A percentile compares a stretch with the other conserved stretches of the same genome.
phyloP scores from a whole-genome alignment of 2,113 vertebrate genomes.

The Peucedramus taeniatus region DNA sequence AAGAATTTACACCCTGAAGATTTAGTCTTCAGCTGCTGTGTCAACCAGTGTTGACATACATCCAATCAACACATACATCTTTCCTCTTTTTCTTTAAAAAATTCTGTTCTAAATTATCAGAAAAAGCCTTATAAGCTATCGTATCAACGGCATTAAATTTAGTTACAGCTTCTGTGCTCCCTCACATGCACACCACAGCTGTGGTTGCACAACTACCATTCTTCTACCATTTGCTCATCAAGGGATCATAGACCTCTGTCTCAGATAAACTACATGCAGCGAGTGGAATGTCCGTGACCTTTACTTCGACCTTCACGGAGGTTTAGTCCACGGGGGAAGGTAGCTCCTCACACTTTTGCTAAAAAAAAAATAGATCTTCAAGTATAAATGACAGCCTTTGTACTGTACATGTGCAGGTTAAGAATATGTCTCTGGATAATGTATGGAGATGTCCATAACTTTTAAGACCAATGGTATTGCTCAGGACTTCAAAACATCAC shows the following conservation, averaged over 20 bases:
- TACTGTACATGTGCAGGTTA: neutral
- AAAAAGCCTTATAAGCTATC: neutral
- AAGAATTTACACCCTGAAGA: neutral
- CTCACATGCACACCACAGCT: neutral
- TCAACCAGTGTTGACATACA: neutral
- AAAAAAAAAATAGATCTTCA: neutral
- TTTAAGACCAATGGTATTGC: neutral
- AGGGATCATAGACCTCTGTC: neutral
- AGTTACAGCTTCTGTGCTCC: neutral
- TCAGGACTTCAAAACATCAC: neutral
- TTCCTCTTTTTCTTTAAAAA: neutral
- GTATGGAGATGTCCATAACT: neutral
- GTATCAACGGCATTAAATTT: rapidly evolving
- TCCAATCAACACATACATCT: neutral
- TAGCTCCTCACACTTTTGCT: neutral
- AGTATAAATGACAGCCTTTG: neutral
- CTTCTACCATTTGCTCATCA: neutral
- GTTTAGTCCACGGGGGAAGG: neutral
- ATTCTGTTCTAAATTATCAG: neutral
- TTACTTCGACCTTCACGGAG: neutral
- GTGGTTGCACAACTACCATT: neutral
- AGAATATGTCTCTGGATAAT: neutral
- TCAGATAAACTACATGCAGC: neutral
- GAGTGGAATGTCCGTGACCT: neutral
- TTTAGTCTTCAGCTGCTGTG: neutral